Percentiles rank a stretch among this genome's conserved stretches.
These are phyloP conservation scores for Halcyon leucocephala DNA, from an alignment of 2,797 vertebrate species.

Conservation along the genomic window DNA sequence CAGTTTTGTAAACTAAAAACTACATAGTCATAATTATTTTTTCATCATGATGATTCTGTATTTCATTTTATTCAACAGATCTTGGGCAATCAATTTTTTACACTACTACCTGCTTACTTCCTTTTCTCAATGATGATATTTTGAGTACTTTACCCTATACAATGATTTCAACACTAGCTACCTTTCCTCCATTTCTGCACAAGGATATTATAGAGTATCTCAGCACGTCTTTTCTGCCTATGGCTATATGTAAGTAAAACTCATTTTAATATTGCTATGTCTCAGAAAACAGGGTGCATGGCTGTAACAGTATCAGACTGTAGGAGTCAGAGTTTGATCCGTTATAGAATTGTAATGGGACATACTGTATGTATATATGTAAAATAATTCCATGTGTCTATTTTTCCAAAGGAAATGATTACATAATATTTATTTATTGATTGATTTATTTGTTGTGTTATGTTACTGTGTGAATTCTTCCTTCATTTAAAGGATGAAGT, in stretches of 20 bases:
- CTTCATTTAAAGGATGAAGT: not conserved
- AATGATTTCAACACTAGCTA: constrained; percentile 99
- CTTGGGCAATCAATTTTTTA: constrained; percentile 99
- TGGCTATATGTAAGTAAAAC: constrained; percentile 97
- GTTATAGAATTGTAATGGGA: not conserved
- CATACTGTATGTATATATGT: not conserved
- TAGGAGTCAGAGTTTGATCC: not conserved
- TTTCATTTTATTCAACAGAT: constrained; percentile 88
- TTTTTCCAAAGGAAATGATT: not conserved
- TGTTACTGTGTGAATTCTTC: not conserved
- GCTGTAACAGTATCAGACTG: not conserved
- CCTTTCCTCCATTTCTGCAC: constrained; percentile 98
- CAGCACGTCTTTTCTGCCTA: constrained; percentile 98
- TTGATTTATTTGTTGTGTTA: not conserved
- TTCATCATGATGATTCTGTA: constrained; percentile 60
- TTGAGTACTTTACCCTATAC: constrained; percentile 99
- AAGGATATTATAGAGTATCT: constrained; percentile 99
- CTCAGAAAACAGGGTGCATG: not conserved
- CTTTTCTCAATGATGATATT: constrained; percentile 99
- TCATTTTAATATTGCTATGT: not conserved
- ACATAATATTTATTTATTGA: not conserved
- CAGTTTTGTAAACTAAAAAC: not conserved
- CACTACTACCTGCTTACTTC: constrained; percentile 97
- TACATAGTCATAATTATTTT: not conserved
- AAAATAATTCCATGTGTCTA: not conserved